Percentiles rank a stretch among this genome's conserved stretches.
Conservation (phyloP, 2,113 vertebrate genomes). For the Sinocyclocheilus anshuiensis region DNA sequence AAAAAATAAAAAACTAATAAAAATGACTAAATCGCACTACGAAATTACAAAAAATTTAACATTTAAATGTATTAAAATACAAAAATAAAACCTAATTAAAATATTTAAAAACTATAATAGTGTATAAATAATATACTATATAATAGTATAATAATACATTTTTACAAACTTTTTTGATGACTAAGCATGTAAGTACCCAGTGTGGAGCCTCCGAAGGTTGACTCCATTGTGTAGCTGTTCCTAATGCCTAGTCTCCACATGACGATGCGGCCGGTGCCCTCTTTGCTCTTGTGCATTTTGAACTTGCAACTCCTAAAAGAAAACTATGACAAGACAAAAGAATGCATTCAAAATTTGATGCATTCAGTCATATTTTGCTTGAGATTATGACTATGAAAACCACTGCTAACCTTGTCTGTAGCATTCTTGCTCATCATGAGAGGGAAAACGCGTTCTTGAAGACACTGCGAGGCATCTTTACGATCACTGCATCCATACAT, state of each 20-base stretch:
- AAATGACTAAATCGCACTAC: not conserved
- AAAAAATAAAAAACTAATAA: not conserved
- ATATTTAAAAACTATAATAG: not conserved
- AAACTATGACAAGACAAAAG: constrained; percentile 75
- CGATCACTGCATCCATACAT: constrained; percentile 85
- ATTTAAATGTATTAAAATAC: not conserved
- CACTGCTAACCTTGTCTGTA: constrained; percentile 79
- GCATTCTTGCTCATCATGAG: constrained; percentile 96
- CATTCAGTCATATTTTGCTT: not conserved
- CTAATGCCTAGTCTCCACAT: constrained; percentile 90
- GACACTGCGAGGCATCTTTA: constrained; percentile 47
- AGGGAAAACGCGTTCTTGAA: constrained; percentile 84
- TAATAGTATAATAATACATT: too few relatives aligned
- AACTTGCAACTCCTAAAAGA: constrained; percentile 91
- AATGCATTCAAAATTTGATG: not conserved
- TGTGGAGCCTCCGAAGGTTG: constrained; percentile 87
- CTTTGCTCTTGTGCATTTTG: constrained; percentile 87
- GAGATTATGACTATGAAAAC: not conserved
- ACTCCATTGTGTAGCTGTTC: constrained; percentile 95
- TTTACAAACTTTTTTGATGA: not conserved
- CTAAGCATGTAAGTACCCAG: constrained; percentile 75
- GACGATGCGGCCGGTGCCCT: constrained; percentile 85
- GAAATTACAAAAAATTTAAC: not conserved
- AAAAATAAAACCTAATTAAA: not conserved
- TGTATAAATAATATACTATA: not conserved